Conservation (phyloP, 2,888 invertebrate genomes). For the Tipula confusa region DNA sequence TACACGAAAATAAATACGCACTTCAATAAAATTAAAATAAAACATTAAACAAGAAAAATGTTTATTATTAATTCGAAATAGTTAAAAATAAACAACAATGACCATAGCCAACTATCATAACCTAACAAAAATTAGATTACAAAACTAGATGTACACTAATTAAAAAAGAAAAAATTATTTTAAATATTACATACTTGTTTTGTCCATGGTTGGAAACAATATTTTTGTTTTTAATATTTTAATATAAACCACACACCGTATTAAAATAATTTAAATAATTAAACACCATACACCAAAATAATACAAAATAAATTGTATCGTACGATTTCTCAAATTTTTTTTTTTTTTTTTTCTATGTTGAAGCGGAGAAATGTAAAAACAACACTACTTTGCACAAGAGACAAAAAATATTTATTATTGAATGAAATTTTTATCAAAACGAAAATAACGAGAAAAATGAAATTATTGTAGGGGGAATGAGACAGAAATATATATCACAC, state of each 20-base stretch:
- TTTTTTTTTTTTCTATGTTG: not conserved
- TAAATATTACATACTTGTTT: not conserved
- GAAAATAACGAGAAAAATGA: not conserved
- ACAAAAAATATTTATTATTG: not conserved
- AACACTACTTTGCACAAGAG: not conserved
- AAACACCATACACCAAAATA: not conserved
- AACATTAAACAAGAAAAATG: not conserved
- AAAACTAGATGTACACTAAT: too few relatives aligned
- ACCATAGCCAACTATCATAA: not conserved
- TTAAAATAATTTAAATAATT: not conserved
- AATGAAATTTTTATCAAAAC: not conserved
- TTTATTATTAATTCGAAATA: not conserved
- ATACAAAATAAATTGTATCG: not conserved
- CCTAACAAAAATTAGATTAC: too few relatives aligned
- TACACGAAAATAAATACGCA: not conserved
- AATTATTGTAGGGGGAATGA: not conserved
- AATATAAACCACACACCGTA: not conserved
- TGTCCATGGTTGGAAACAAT: not conserved
- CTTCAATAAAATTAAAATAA: not conserved
- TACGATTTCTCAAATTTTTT: not conserved
- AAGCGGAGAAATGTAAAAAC: constrained; percentile 4
- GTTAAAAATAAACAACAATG: not conserved
- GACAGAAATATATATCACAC: not conserved
- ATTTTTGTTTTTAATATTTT: not conserved
- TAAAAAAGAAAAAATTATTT: too few relatives aligned